phyloP scores from a whole-genome alignment of 2,113 vertebrate genomes.

The Urocitellus parryii region DNA sequence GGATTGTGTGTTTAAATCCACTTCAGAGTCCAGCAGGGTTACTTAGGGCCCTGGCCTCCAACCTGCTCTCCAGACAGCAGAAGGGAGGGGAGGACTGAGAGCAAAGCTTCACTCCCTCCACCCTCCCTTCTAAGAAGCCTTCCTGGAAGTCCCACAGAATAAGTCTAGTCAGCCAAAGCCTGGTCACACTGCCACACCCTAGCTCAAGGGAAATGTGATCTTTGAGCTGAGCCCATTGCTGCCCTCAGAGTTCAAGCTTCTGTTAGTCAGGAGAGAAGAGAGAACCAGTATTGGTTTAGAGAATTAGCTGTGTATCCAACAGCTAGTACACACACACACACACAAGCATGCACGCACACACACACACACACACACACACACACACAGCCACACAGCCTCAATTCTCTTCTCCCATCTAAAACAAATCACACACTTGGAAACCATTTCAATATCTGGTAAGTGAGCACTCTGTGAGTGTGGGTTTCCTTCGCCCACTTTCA shows the following conservation, averaged over 20 bases:
- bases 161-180: neutral
- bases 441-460: neutral
- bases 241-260: neutral
- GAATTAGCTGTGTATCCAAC: neutral
- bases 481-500: constrained; percentile 13
- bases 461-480: neutral
- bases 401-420: neutral
- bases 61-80: neutral
- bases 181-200: neutral
- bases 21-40: neutral
- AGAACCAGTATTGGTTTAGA: accelerated
- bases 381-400: neutral
- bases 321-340: neutral
- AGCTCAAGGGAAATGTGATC: neutral
- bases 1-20: neutral
- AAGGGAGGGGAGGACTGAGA: neutral
- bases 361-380: neutral
- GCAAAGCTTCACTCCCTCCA: neutral
- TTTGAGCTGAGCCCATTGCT: neutral
- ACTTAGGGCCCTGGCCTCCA: neutral
- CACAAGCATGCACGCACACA: too few relatives aligned
- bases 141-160: constrained; percentile 56
- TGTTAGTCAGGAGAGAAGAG: neutral
- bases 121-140: constrained; percentile 35
- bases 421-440: neutral